A percentile compares a stretch with the other conserved stretches of the same genome.
Conservation (phyloP, 1,140 invertebrate species). For the Apis cerana region DNA sequence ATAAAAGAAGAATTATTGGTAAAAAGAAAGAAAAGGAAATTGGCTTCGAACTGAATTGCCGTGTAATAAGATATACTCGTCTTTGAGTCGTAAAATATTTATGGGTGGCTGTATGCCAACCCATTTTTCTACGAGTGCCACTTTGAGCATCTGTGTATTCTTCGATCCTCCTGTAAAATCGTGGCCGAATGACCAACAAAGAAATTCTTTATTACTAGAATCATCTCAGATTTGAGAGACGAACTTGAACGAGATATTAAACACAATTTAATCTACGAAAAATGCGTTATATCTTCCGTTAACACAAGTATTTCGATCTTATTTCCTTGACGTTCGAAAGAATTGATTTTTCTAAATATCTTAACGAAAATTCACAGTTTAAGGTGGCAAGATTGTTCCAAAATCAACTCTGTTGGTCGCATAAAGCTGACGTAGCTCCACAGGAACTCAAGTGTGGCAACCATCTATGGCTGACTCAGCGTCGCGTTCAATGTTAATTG, state of each 20-base stretch:
- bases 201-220: not conserved
- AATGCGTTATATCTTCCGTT: not conserved
- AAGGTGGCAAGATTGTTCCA: not conserved
- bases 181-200: conserved; percentile 15
- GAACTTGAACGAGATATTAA: not conserved
- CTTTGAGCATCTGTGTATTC: conserved; percentile 6
- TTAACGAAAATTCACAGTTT: not conserved
- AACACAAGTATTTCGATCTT: not conserved
- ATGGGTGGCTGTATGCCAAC: conserved; percentile 3
- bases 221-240: not conserved
- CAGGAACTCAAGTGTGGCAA: not conserved
- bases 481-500: not conserved
- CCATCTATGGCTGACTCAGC: conserved; percentile 5
- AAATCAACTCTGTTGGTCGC: not conserved
- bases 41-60: not conserved
- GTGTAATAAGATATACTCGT: conserved; percentile 15
- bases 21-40: not conserved
- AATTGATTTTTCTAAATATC: not conserved
- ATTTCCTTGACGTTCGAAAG: not conserved
- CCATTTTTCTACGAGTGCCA: conserved; percentile 23
- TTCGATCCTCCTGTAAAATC: conserved; percentile 7
- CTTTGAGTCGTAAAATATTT: conserved; percentile 19
- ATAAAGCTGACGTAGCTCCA: not conserved
- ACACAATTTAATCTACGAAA: not conserved
- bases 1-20: not conserved